Conservation (phyloP, 2,888 invertebrate species). For the Acanthoscelides obtectus region DNA sequence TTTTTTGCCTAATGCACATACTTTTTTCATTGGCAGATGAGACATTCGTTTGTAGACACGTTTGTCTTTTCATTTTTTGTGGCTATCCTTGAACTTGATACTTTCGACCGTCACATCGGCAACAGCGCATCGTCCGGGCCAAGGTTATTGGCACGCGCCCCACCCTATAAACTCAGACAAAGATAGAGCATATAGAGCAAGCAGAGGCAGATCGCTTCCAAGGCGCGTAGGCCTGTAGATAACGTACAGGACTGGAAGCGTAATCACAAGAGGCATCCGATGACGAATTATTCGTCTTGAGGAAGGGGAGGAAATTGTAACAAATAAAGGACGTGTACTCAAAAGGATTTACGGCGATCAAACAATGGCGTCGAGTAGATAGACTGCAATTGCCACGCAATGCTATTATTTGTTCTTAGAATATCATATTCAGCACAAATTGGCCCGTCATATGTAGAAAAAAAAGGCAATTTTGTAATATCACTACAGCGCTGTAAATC, state of each 20-base stretch:
- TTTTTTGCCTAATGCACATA: too few species aligned
- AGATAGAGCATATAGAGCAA: not conserved
- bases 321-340: not conserved
- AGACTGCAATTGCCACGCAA: too few species aligned
- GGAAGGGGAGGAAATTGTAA: not conserved
- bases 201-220: not conserved
- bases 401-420: too few species aligned
- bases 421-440: too few species aligned
- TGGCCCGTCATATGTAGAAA: too few species aligned
- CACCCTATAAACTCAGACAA: constrained; percentile 15
- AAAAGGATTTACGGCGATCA: too few species aligned
- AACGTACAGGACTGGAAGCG: not conserved
- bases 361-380: too few species aligned
- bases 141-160: constrained; percentile 21
- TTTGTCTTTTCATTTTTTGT: not conserved
- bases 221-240: not conserved
- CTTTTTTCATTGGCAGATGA: too few species aligned
- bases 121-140: constrained; percentile 10
- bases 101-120: constrained; percentile 6
- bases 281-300: too few species aligned
- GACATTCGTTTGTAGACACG: too few species aligned
- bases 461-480: too few species aligned
- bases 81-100: not conserved
- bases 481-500: too few species aligned
- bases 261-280: not conserved